These are phyloP conservation scores for Phyllostomus hastatus DNA, from an alignment of 2,113 vertebrate genomes.

Conservation along the genomic window DNA sequence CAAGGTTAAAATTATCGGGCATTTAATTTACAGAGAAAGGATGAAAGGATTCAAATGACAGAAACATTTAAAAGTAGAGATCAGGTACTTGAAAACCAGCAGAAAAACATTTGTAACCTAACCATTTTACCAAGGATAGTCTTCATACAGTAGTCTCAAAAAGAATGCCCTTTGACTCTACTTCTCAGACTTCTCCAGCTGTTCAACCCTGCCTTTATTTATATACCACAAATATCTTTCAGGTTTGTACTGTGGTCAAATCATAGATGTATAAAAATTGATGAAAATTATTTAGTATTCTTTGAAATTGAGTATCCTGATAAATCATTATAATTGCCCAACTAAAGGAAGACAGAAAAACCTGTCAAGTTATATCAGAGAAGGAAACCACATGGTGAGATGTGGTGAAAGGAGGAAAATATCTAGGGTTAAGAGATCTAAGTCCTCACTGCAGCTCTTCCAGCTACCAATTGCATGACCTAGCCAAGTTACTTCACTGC, in stretches of 20 bases:
- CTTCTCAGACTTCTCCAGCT: not conserved
- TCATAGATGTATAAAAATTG: not conserved
- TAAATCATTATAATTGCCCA: not conserved
- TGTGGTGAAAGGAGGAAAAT: not conserved
- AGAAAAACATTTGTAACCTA: not conserved
- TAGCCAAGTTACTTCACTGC: not conserved
- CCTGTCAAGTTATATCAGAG: not conserved
- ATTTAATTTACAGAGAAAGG: not conserved
- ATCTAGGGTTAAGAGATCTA: constrained; percentile 7
- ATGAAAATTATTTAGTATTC: not conserved
- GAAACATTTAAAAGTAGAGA: not conserved
- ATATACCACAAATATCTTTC: not conserved
- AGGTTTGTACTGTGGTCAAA: not conserved
- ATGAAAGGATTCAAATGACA: not conserved
- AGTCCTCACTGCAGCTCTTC: not conserved
- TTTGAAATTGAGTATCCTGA: not conserved
- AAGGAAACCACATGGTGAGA: not conserved
- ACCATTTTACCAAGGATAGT: not conserved
- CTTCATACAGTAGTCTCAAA: not conserved
- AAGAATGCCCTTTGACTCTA: not conserved
- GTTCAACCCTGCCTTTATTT: not conserved
- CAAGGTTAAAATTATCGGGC: not conserved
- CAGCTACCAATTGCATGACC: not conserved
- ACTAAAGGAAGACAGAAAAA: not conserved
- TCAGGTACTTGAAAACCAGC: not conserved